Evolutionary conservation across 2,888 invertebrate genomes (phyloP).

Genomic region (Aphidius colemani): DNA sequence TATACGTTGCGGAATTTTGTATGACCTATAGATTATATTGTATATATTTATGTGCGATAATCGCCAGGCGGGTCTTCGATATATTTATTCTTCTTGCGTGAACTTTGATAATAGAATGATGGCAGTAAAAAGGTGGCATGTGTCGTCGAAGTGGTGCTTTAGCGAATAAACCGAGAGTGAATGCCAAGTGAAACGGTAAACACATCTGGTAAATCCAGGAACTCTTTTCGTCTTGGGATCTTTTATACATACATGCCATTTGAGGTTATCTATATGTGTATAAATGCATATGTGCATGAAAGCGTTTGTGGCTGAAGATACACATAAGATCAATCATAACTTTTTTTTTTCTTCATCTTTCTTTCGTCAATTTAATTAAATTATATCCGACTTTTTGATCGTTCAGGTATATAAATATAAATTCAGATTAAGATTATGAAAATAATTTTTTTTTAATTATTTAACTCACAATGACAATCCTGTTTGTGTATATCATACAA

Average conservation of each 20-base stretch:
- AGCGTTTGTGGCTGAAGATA: no score
- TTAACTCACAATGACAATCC: slow-evolving; percentile 4
- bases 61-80: slow-evolving; percentile 44
- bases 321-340: no score
- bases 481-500: neutral
- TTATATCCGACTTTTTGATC: slow-evolving; percentile 3
- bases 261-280: slow-evolving; percentile 29
- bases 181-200: slow-evolving; percentile 37
- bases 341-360: no score
- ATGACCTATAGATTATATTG: slow-evolving; percentile 37
- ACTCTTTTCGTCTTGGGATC: slow-evolving; percentile 31
- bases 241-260: slow-evolving; percentile 29
- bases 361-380: no score
- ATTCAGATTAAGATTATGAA: no score
- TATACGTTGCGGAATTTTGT: slow-evolving; percentile 4
- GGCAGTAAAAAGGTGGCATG: slow-evolving; percentile 51
- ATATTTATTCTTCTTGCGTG: slow-evolving; percentile 33
- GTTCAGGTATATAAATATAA: no score
- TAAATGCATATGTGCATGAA: slow-evolving; percentile 17
- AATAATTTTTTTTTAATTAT: no score
- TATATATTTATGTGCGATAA: slow-evolving; percentile 29
- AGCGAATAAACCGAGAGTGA: slow-evolving; percentile 46
- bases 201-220: slow-evolving; percentile 54
- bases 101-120: slow-evolving; percentile 56
- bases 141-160: slow-evolving; percentile 53